Evolutionary conservation across 1,140 invertebrate species (phyloP).

Genomic region (Listronotus bonariensis): DNA sequence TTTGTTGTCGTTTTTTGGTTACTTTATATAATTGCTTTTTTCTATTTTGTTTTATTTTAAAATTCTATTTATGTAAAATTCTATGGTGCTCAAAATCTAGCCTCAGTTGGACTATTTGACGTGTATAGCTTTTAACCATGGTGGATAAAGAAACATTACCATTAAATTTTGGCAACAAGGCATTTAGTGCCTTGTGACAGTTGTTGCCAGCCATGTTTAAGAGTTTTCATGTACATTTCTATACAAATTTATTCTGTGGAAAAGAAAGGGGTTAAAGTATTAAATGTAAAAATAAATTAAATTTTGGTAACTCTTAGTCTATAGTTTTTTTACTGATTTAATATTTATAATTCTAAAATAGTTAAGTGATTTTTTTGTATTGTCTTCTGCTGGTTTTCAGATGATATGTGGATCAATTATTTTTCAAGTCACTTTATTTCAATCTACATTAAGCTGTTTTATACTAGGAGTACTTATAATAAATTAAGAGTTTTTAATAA

Average conservation of each 20-base stretch:
- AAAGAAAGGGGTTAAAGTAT: background rate
- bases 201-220: background rate
- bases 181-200: too few species aligned
- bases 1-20: too few species aligned
- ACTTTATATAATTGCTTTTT: too few species aligned
- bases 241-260: background rate
- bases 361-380: background rate
- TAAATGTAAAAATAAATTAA: slow-evolving; percentile 1
- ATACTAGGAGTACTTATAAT: slow-evolving; percentile 20
- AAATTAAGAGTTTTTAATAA: slow-evolving; percentile 17
- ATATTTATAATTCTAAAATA: slow-evolving; percentile 9
- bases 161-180: too few species aligned
- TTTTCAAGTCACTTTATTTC: background rate
- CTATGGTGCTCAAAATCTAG: too few species aligned
- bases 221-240: background rate
- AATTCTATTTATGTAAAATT: too few species aligned
- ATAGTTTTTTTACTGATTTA: too few species aligned
- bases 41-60: too few species aligned
- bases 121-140: too few species aligned
- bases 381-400: slow-evolving; percentile 13
- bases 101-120: too few species aligned
- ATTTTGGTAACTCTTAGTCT: background rate
- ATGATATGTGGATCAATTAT: slow-evolving; percentile 9
- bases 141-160: too few species aligned
- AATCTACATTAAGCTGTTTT: slow-evolving; percentile 2